Percentiles rank a stretch among this genome's conserved stretches.
Evolutionary conservation across 2,797 vertebrate species (phyloP).

Genomic region (Chaetodon trifasciatus): DNA sequence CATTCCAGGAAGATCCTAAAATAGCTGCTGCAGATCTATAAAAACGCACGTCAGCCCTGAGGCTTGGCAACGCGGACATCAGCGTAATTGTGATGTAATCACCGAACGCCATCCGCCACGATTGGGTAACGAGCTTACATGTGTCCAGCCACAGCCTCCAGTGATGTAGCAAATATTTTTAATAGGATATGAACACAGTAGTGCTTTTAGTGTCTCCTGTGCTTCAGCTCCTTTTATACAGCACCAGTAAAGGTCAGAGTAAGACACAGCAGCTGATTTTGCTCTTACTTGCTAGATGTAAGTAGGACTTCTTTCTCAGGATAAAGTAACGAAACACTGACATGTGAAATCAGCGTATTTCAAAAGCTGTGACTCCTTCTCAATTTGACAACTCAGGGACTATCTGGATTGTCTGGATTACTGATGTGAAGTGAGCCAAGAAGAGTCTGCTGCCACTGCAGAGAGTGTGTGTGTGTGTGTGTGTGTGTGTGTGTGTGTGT

Average conservation of each 20-base stretch:
- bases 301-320: too few species aligned
- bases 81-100: constrained; percentile 65
- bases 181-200: constrained; percentile 27
- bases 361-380: neutral
- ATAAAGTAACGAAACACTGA: neutral
- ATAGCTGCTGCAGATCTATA: constrained; percentile 16
- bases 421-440: neutral
- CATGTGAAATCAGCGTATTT: neutral
- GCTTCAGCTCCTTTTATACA: neutral
- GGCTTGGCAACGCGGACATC: constrained; percentile 12
- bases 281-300: neutral
- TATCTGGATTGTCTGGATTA: constrained; percentile 3
- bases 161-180: constrained; percentile 2
- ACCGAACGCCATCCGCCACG: neutral
- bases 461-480: neutral
- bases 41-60: constrained; percentile 21
- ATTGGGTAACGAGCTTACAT: constrained; percentile 63
- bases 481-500: too few species aligned
- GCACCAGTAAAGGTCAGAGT: neutral
- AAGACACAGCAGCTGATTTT: neutral
- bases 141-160: constrained; percentile 18
- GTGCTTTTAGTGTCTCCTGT: neutral
- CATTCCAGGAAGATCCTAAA: constrained; percentile 1
- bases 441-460: neutral
- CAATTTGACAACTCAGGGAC: neutral